These are phyloP conservation scores for Corythornis madagascariensis DNA, from an alignment of 2,113 vertebrate species.

Conservation along the genomic window DNA sequence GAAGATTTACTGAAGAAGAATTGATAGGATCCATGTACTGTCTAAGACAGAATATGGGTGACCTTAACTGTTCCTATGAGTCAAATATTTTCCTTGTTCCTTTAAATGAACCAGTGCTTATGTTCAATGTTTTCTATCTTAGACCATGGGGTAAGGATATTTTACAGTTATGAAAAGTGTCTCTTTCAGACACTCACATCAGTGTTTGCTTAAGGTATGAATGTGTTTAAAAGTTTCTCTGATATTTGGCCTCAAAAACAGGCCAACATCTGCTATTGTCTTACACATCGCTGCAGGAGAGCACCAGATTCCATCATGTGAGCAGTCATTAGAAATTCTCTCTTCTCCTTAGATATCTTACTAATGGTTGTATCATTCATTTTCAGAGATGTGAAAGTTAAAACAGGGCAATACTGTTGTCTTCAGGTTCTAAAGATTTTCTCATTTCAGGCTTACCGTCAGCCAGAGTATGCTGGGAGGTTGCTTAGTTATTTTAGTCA, in stretches of 20 bases:
- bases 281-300: neutral
- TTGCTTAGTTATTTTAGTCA: neutral
- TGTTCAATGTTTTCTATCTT: neutral
- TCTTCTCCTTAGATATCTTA: neutral
- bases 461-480: neutral
- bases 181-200: neutral
- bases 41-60: neutral
- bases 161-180: neutral
- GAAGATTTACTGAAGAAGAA: conserved; percentile 12
- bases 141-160: neutral
- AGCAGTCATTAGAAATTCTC: neutral
- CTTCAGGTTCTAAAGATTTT: neutral
- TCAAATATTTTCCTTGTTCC: neutral
- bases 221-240: neutral
- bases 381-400: neutral
- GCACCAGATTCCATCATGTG: neutral
- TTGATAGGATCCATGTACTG: neutral
- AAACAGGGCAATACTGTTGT: neutral
- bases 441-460: neutral
- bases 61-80: neutral
- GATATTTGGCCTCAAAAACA: neutral
- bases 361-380: neutral
- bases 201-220: neutral
- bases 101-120: neutral
- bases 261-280: neutral